Evolutionary conservation across 2,113 vertebrate species (phyloP).

Genomic region (Lichenostomus cassidix): DNA sequence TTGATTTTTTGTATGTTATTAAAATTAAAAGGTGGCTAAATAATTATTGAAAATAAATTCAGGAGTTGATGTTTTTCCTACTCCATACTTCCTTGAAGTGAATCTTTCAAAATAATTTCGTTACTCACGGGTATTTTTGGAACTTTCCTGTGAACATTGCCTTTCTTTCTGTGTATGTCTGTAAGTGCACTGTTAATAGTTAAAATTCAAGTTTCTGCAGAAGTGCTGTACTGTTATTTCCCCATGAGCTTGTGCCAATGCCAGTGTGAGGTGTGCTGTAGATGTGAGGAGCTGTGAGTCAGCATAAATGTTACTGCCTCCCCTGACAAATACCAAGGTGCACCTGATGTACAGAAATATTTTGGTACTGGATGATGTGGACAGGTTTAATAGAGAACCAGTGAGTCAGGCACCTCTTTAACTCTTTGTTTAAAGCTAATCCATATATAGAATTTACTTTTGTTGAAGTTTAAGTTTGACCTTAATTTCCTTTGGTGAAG

Average conservation of each 20-base stretch:
- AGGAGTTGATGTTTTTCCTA: background rate
- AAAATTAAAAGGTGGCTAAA: background rate
- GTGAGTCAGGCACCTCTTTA: background rate
- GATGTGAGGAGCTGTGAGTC: background rate
- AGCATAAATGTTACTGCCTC: background rate
- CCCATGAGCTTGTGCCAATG: fast-evolving
- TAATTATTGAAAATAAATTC: background rate
- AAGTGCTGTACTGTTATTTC: background rate
- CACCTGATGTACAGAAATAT: background rate
- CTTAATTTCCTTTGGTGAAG: background rate
- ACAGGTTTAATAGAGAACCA: background rate
- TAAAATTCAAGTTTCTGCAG: background rate
- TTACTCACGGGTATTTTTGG: background rate
- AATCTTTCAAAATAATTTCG: background rate
- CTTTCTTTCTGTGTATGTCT: background rate
- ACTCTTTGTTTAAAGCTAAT: background rate
- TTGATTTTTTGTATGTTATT: background rate
- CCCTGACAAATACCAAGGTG: background rate
- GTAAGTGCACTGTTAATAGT: background rate
- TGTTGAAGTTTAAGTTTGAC: background rate
- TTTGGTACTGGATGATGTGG: background rate
- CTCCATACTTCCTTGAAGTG: background rate
- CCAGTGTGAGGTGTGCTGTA: background rate
- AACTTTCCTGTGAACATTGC: background rate
- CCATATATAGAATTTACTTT: background rate